Base-by-base conservation (phyloP, 2,113 vertebrate species). In the Telmatochromis sp. region DNA sequence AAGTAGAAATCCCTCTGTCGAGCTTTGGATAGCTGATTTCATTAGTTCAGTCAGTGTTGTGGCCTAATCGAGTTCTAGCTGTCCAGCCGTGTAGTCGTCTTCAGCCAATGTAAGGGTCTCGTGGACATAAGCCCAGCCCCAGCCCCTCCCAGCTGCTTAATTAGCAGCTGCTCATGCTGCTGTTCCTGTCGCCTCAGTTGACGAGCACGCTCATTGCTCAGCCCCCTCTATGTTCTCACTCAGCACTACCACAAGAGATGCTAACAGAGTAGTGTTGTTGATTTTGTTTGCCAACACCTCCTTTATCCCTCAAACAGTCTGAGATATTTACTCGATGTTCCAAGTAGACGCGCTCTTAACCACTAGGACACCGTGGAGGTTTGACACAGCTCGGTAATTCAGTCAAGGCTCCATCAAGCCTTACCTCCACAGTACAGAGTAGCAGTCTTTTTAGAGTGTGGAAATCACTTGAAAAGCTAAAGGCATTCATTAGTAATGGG, bases 271-370 rank as follows among this genome's bases (percentile, higher is more conserved):
- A 87, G 91, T 87, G 45, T 31, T 87, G 68, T 84, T 86, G 57
- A 75, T 90, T 82, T 92, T 86, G 37, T 91, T 95, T 96, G 94
- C 94, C 96, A 96, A 95, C 89, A 75, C 45, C 89, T 86, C 53
- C 60, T 60, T 83, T 78, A 50, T 14, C 63, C 60, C 50, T 28
- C 81, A 68, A 84, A 92, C 84, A 35, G 81, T 81, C 71, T 60
- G 90, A 91, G 58, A 89, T 89, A 92, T 90, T 91, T 92, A 90
- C 92, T 84, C 65, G 65, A 85, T 11, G 82, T 88, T 94, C 91
- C 91, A 81, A 47, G 87, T 83, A 57, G 90, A 80, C 7, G n/a
- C 28, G 6, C 83, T 88, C 83, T 81, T 17, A 86, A 81, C 94
- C 93, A 89, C 88, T 90, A 78, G 71, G 58, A 71, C 50, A 65